Base-by-base conservation (phyloP, 2,113 vertebrate genomes). In the Bagarius yarrelli region DNA sequence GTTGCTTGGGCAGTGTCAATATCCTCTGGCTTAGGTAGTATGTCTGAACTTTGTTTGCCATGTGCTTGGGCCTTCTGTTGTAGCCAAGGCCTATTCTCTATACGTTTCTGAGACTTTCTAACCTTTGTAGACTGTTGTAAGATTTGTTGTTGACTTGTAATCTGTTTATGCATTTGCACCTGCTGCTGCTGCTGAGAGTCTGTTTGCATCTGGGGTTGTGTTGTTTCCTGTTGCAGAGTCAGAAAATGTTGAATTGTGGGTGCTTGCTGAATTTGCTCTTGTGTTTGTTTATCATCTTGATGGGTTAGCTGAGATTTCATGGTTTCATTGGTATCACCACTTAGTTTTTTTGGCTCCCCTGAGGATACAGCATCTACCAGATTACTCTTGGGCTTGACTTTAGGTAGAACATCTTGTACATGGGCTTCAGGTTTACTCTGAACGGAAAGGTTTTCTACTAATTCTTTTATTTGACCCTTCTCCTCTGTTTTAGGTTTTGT, bases 71-170 rank as follows among this genome's bases (percentile, higher is more conserved):
- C 40, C 32, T 87, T 81, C 84, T 90, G 89, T 71, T 92, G 90
- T 55, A 93, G 87, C 93, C 93, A 94, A 11, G 92, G 93, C 5
- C 93, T 89, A 73, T 92, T 92, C 75, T 88, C 90, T 40, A 76
- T 16, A 66, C 82, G 55, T 23, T 86, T 88, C 61, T 85, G 86
- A 15, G 89, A 84, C 44, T 92, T 94, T 79, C 85, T 88, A 32
- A 59, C 84, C 66, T 91, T 88, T 30, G 90, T 83, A 27, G 91
- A 84, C 44, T 85, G 78, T 4, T 87, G 64, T 50, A 72, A 86
- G 55, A 67, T 25, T 0, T 64, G 53, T 75, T 90, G 89, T 84
- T 84, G 86, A 9, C 30, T 25, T 53, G 69, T 1, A 66, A 9
- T 21, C 23, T 78, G 61, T 76, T 84, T 66, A 66, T 81, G 69